These are phyloP conservation scores for Ceratoteleas bidentatus DNA, from an alignment of 1,140 invertebrate species.

Conservation along the genomic window DNA sequence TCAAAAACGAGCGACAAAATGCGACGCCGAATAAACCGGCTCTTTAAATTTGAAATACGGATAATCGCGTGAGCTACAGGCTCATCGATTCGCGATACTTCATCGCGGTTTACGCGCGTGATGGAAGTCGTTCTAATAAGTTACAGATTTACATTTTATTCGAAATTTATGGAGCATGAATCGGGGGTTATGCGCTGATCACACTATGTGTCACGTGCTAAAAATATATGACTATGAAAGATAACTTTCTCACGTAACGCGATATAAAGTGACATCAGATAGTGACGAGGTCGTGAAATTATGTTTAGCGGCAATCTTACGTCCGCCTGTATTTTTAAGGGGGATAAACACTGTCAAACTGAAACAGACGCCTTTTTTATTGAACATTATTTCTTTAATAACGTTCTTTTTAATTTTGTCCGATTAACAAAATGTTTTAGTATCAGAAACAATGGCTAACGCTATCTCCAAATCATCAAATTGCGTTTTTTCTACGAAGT, in stretches of 20 bases:
- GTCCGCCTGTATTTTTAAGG: slow-evolving; percentile 10
- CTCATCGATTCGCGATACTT: slow-evolving; percentile 38
- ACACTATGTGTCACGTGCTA: slow-evolving; percentile 46
- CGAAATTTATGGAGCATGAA: slow-evolving; percentile 52
- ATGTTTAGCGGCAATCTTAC: slow-evolving; percentile 8
- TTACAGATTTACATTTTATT: slow-evolving; percentile 41
- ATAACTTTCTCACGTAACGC: slow-evolving; percentile 36
- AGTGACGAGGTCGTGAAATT: slow-evolving; percentile 39
- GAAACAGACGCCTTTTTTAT: no score
- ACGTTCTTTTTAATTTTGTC: no score
- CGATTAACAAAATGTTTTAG: no score
- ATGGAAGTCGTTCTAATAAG: slow-evolving; percentile 37
- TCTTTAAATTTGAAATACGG: slow-evolving; percentile 50
- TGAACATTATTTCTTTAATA: no score
- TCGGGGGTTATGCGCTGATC: slow-evolving; percentile 49
- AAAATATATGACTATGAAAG: slow-evolving; percentile 54
- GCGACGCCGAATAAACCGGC: slow-evolving; percentile 40
- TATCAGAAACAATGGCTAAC: no score
- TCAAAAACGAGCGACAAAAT: slow-evolving; percentile 35
- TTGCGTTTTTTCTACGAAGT: no score
- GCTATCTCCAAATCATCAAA: no score
- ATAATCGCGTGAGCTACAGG: slow-evolving; percentile 37
- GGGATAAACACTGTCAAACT: no score
- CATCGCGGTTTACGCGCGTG: slow-evolving; percentile 21
- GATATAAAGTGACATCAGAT: slow-evolving; percentile 41